Base-by-base conservation (phyloP, 2,797 vertebrate genomes). In the Pangasius djambal region DNA sequence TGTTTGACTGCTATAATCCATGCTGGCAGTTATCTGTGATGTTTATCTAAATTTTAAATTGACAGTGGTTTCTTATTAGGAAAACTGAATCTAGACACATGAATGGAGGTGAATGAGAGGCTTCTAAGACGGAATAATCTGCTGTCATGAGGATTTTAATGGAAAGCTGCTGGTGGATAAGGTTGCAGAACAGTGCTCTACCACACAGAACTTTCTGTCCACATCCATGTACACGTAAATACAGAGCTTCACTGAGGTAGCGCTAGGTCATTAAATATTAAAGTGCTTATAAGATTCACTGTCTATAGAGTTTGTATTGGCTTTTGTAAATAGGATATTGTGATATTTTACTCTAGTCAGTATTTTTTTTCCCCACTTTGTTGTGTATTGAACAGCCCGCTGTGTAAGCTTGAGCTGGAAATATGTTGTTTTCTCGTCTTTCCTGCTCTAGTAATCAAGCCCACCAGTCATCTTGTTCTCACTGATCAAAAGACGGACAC, bases 151-250 rank as follows among this genome's bases (percentile, higher is more conserved):
- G 91, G 83, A 91, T 89, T 89, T 89, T 94, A 93, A 95, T 93
- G 94, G 90, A 95, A 94, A 94, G 91, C 92, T 93, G 92, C 93
- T 94, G 94, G n/a, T 90, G 31, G 83, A 52, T 52, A 85, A 92
- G 88, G 91, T 93, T 93, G 95, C 91, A 92, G 92, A 89, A 90
- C 85, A 90, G 88, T 88, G 87, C 89, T 91, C 90, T 93, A 88
- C 88, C 90, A 93, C 93, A 92, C 3, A 52, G n/a, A 67, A 31
- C 25, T n/a, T 65, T 83, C 82, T 20, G 37, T 44, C 37, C 25
- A 20, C 57, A 63, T 83, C 37, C 13, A 63, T 65, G 25, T 65
- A 63, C 13, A 63, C n/a, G 5, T 8, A 52, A 81, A 34, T 37
- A 1, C 22, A 48, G 44, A 13, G 18, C 75, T n/a, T 79, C 37